Evolutionary conservation across 2,888 invertebrate species (phyloP).

Genomic region (Notodonta ziczac): DNA sequence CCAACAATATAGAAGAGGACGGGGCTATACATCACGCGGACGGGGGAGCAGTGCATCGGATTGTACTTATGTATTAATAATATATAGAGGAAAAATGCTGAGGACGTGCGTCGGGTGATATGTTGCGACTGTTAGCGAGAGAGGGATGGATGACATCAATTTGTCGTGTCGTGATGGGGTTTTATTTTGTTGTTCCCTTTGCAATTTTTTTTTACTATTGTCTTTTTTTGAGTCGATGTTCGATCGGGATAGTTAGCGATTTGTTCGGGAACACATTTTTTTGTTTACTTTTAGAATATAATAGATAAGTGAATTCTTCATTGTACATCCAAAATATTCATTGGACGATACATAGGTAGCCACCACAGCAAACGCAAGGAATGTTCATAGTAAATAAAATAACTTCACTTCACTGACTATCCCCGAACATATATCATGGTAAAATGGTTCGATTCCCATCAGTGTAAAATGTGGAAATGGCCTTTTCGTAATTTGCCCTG

Average conservation of each 20-base stretch:
- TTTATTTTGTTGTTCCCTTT: conserved; percentile 81
- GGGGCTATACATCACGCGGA: conserved; percentile 53
- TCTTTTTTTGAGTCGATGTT: conserved; percentile 36
- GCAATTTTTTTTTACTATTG: conserved; percentile 58
- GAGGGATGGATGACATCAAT: conserved; percentile 84
- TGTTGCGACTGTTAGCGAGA: conserved; percentile 83
- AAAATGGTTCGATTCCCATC: no score
- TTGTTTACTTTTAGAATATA: neutral
- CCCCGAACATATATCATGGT: no score
- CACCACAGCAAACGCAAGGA: no score
- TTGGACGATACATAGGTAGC: no score
- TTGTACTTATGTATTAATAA: conserved; percentile 83
- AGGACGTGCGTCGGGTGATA: conserved; percentile 82
- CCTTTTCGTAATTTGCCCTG: no score
- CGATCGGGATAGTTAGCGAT: conserved; percentile 16
- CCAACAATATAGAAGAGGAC: conserved; percentile 84
- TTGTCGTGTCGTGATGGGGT: conserved; percentile 84
- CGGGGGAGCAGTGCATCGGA: conserved; percentile 68
- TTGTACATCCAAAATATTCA: no score
- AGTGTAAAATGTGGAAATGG: no score
- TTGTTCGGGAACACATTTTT: conserved; percentile 8
- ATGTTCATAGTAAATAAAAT: no score
- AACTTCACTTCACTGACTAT: no score
- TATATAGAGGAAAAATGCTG: conserved; percentile 84
- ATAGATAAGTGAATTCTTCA: no score